These are phyloP conservation scores for Hybognathus amarus DNA, from an alignment of 2,797 vertebrate species.

Conservation along the genomic window DNA sequence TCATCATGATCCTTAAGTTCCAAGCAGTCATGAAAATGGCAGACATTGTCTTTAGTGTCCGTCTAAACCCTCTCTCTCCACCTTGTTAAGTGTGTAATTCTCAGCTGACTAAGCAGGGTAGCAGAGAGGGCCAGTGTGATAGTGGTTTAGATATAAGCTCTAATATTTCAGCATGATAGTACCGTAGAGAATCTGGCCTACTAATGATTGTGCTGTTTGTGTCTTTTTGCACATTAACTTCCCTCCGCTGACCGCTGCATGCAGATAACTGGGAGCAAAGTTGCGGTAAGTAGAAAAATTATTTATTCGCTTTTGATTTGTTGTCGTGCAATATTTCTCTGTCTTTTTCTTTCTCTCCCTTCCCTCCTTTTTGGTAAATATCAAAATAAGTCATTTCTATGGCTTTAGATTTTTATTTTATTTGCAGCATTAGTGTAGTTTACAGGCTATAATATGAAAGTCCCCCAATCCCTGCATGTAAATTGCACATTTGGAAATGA, in stretches of 20 bases:
- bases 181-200: conserved; percentile 79
- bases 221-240: conserved; percentile 93
- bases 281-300: conserved; percentile 91
- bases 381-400: conserved; percentile 66
- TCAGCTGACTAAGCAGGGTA: conserved; percentile 37
- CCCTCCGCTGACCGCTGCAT: conserved; percentile 94
- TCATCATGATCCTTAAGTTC: neutral
- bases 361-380: conserved; percentile 48
- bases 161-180: conserved; percentile 78
- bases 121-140: conserved; percentile 62
- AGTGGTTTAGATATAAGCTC: conserved; percentile 63
- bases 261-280: conserved; percentile 99
- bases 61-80: conserved; percentile 51
- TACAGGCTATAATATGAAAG: conserved; percentile 72
- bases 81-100: conserved; percentile 49
- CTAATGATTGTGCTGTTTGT: conserved; percentile 93
- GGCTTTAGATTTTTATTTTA: conserved; percentile 59
- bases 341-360: neutral
- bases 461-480: conserved; percentile 65
- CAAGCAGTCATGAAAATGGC: conserved; percentile 61
- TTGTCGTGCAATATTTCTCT: conserved; percentile 24
- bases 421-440: conserved; percentile 67
- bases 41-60: conserved; percentile 68
- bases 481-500: conserved; percentile 70
- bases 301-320: conserved; percentile 70